Percentiles rank a stretch among this genome's conserved stretches.
These are phyloP conservation scores for Sardina pilchardus DNA, from an alignment of 2,113 vertebrate genomes.

Conservation along the genomic window DNA sequence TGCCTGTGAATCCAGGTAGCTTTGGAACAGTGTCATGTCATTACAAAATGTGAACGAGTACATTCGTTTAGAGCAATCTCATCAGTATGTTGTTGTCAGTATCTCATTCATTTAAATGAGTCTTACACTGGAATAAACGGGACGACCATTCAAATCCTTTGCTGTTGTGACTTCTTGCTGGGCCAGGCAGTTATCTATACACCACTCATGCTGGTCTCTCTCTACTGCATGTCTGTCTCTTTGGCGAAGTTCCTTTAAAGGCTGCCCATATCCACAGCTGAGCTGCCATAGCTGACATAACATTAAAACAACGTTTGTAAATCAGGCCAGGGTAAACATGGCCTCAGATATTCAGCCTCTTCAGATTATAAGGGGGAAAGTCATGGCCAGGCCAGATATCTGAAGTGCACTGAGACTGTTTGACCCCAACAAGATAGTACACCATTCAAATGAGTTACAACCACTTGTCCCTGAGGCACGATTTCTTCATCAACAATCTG, in stretches of 20 bases:
- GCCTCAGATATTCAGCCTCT: background rate
- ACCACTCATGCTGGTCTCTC: background rate
- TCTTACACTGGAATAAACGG: constrained; percentile 2
- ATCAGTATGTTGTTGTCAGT: background rate
- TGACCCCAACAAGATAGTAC: background rate
- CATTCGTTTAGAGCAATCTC: background rate
- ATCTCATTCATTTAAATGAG: background rate
- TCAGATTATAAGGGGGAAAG: background rate
- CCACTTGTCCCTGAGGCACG: background rate
- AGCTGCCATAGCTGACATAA: background rate
- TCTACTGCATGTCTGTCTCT: background rate
- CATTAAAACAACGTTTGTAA: background rate
- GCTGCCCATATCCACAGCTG: background rate
- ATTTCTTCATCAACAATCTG: background rate
- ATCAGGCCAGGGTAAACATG: background rate
- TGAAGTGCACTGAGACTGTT: background rate
- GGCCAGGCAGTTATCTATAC: background rate
- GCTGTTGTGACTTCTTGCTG: background rate
- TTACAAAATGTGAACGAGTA: background rate
- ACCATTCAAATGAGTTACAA: background rate
- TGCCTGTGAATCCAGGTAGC: background rate
- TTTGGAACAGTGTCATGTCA: background rate
- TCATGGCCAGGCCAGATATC: background rate
- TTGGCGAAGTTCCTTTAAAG: background rate
- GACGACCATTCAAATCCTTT: background rate